A percentile compares a stretch with the other conserved stretches of the same genome.
Conservation (phyloP, 2,888 invertebrate genomes). For the Drosophila melanosoma region DNA sequence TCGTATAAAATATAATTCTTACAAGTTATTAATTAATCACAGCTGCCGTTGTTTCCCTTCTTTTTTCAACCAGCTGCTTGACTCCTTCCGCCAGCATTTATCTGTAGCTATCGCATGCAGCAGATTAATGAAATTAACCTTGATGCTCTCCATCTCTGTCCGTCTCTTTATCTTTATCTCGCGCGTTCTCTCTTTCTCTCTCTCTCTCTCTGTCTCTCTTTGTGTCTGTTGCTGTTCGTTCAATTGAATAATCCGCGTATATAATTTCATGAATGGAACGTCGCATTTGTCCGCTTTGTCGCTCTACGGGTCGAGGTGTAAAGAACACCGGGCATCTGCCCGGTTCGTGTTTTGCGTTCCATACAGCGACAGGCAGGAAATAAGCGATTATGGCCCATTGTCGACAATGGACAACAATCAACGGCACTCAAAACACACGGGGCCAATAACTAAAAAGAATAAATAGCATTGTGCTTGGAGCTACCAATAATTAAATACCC, state of each 20-base stretch:
- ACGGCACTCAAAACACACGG: constrained; percentile 26
- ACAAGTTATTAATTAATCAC: constrained; percentile 33
- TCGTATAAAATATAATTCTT: constrained; percentile 11
- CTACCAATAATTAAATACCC: background rate
- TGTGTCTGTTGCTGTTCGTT: constrained; percentile 5
- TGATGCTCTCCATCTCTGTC: constrained; percentile 36
- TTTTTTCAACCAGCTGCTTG: constrained; percentile 29
- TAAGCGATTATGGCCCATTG: constrained; percentile 61
- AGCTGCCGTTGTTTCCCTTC: constrained; percentile 25
- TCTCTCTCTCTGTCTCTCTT: constrained; percentile 1
- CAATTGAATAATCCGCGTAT: constrained; percentile 51
- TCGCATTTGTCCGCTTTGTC: constrained; percentile 6
- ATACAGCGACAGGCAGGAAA: constrained; percentile 58
- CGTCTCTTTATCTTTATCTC: background rate
- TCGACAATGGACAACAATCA: constrained; percentile 47
- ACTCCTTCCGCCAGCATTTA: constrained; percentile 35
- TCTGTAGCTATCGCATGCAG: constrained; percentile 40
- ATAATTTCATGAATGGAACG: constrained; percentile 64
- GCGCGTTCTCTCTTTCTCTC: constrained; percentile 6
- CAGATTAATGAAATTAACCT: constrained; percentile 74
- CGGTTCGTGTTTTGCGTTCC: constrained; percentile 61
- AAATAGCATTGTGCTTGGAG: background rate
- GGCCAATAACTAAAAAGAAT: constrained; percentile 2
- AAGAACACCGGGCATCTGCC: constrained; percentile 35
- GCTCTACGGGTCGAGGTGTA: background rate